These are phyloP conservation scores for Cremastinae sp. DNA, from an alignment of 2,888 invertebrate species.

Conservation along the genomic window DNA sequence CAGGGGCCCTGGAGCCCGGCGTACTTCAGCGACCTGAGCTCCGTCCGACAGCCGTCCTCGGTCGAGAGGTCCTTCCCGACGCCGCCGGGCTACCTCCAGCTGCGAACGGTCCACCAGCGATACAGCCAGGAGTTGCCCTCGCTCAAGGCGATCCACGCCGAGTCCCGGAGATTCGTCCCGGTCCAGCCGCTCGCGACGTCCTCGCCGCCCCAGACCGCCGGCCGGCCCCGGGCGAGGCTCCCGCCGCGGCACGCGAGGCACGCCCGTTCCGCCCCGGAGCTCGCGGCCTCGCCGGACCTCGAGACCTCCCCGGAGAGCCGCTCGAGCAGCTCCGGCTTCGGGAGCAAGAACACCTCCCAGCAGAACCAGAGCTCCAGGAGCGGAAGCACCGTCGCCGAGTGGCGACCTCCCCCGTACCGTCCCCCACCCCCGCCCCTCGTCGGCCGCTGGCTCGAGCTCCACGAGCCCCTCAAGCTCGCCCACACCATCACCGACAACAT, in stretches of 20 bases:
- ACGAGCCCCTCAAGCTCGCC: slow-evolving; percentile 76
- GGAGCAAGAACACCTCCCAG: slow-evolving; percentile 93
- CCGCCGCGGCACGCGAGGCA: slow-evolving; percentile 85
- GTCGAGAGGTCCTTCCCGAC: slow-evolving; percentile 90
- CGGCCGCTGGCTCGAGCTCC: slow-evolving; percentile 85
- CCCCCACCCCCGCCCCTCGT: slow-evolving; percentile 86
- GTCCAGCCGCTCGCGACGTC: slow-evolving; percentile 85
- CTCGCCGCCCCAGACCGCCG: slow-evolving; percentile 82
- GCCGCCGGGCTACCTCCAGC: slow-evolving; percentile 86
- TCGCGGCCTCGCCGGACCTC: slow-evolving; percentile 84
- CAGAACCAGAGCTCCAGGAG: slow-evolving; percentile 90
- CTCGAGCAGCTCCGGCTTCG: slow-evolving; percentile 94
- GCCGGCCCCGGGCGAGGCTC: slow-evolving; percentile 84
- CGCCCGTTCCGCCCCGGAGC: slow-evolving; percentile 86
- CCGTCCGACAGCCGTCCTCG: slow-evolving; percentile 90
- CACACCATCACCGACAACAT: slow-evolving; percentile 30
- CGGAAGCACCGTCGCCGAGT: slow-evolving; percentile 87
- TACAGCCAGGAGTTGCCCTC: slow-evolving; percentile 89
- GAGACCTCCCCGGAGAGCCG: slow-evolving; percentile 92
- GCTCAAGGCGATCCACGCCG: slow-evolving; percentile 87
- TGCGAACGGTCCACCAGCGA: slow-evolving; percentile 85
- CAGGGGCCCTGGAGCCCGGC: slow-evolving; percentile 86
- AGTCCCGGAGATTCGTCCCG: slow-evolving; percentile 85
- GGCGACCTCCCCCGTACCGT: slow-evolving; percentile 90
- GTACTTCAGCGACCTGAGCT: slow-evolving; percentile 93